phyloP scores from a whole-genome alignment of 2,113 vertebrate species.

The Saguinus imperator region DNA sequence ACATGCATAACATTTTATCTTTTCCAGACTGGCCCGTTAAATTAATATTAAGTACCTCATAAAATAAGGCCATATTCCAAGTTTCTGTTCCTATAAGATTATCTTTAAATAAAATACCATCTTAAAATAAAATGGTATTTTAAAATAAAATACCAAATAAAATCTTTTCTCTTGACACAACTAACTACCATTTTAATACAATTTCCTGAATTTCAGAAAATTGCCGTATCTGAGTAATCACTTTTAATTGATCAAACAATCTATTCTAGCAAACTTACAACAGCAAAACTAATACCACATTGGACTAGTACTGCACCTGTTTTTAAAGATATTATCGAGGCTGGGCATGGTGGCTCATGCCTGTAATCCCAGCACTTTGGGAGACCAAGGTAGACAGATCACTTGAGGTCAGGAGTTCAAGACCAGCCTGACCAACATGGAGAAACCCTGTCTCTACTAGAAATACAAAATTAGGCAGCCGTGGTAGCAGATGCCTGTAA shows the following conservation, averaged over 20 bases:
- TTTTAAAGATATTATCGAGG: no score
- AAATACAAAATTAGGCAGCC: no score
- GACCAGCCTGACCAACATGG: no score
- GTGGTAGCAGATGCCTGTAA: no score
- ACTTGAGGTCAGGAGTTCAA: no score
- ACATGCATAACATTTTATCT: background rate
- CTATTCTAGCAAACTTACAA: background rate
- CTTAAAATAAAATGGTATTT: no score
- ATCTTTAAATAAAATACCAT: constrained; percentile 34
- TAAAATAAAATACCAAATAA: background rate
- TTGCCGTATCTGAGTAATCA: background rate
- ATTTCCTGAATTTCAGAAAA: constrained; percentile 38
- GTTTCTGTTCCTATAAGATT: background rate
- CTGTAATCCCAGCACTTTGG: no score
- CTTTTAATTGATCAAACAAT: background rate
- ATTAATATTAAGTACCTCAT: background rate
- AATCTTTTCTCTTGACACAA: constrained; percentile 10
- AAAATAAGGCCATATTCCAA: background rate
- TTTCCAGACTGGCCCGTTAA: background rate
- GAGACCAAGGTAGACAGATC: no score
- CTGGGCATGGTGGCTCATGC: no score
- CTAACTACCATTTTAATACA: constrained; percentile 5
- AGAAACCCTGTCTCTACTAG: no score
- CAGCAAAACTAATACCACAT: background rate
- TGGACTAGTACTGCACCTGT: background rate